phyloP scores from a whole-genome alignment of 2,888 invertebrate genomes.

The Byasa hedistus region DNA sequence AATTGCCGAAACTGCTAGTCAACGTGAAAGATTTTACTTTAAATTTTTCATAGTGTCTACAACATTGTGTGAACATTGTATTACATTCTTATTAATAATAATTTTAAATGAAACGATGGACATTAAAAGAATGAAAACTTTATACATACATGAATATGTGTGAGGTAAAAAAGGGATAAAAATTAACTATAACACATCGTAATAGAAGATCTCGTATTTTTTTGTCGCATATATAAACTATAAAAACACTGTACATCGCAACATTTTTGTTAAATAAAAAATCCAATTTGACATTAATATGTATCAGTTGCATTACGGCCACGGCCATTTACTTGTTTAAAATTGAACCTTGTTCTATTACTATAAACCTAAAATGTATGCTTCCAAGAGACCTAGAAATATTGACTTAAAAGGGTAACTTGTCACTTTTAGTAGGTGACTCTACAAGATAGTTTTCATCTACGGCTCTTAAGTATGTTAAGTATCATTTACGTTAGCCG shows the following conservation, averaged over 20 bases:
- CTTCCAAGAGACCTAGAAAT: conserved; percentile 15
- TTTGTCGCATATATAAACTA: too few relatives aligned
- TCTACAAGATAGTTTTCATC: neutral
- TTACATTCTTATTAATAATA: too few relatives aligned
- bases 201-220: too few relatives aligned
- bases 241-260: too few relatives aligned
- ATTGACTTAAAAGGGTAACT: conserved; percentile 12
- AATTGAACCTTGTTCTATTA: conserved; percentile 9
- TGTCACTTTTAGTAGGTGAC: conserved; percentile 1
- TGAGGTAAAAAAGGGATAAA: too few relatives aligned
- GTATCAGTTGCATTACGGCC: conserved; percentile 4
- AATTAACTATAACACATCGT: too few relatives aligned
- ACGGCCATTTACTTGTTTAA: conserved; percentile 6
- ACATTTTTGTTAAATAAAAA: neutral
- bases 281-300: conserved; percentile 15
- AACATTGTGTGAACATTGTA: too few relatives aligned
- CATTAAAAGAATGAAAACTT: too few relatives aligned
- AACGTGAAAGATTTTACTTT: neutral
- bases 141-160: too few relatives aligned
- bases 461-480: neutral
- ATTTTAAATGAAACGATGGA: too few relatives aligned
- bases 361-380: conserved; percentile 9
- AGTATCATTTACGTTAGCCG: neutral
- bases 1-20: neutral
- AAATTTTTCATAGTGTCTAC: too few relatives aligned